phyloP scores from a whole-genome alignment of 2,113 vertebrate species.

The Melospiza georgiana region DNA sequence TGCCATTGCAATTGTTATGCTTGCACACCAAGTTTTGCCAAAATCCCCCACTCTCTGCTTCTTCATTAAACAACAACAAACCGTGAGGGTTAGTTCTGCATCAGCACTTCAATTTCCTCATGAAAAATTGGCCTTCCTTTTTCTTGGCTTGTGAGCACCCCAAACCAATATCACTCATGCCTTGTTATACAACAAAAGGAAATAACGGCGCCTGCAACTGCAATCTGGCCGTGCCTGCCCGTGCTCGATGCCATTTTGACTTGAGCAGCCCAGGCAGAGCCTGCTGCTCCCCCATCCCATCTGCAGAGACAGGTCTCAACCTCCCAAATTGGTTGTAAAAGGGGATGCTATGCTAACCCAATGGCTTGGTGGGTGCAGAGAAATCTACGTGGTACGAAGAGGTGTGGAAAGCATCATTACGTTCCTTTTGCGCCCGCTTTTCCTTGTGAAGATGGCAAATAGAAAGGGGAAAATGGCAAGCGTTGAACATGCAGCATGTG shows the following conservation, averaged over 20 bases:
- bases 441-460: neutral
- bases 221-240: neutral
- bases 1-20: constrained; percentile 45
- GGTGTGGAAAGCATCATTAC: neutral
- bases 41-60: constrained; percentile 55
- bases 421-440: neutral
- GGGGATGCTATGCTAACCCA: rapidly evolving
- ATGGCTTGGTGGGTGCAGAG: neutral
- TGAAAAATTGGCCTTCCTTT: constrained; percentile 62
- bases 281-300: neutral
- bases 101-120: constrained; percentile 65
- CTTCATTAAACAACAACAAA: constrained; percentile 69
- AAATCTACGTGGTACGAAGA: neutral
- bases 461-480: neutral
- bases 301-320: neutral
- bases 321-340: neutral
- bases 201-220: neutral
- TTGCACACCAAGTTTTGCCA: constrained; percentile 54
- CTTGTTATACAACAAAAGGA: constrained; percentile 50
- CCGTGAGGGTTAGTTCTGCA: constrained; percentile 62
- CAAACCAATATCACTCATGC: constrained; percentile 39
- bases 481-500: rapidly evolving
- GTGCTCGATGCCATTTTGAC: neutral
- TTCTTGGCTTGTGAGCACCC: constrained; percentile 50
- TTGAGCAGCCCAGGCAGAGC: neutral